These are phyloP conservation scores for Stegastes partitus DNA, from an alignment of 2,113 vertebrate genomes.

Conservation along the genomic window DNA sequence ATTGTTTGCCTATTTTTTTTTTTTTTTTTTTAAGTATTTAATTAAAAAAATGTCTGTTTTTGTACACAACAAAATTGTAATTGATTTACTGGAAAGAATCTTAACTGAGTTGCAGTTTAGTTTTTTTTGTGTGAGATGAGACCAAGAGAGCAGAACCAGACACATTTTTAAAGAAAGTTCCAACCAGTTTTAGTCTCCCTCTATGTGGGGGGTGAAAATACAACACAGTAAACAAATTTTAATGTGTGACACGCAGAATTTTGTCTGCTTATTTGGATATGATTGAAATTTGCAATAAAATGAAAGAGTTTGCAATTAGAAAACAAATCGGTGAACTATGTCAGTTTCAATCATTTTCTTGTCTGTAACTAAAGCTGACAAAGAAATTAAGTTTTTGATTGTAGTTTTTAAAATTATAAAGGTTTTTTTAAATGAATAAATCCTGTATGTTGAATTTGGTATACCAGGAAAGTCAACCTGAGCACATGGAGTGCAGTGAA, in stretches of 20 bases:
- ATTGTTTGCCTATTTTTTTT: constrained; percentile 62
- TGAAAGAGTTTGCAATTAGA: not conserved
- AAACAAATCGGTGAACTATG: not conserved
- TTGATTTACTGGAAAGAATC: constrained; percentile 36
- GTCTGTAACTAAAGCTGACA: not conserved
- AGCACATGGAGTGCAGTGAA: not conserved
- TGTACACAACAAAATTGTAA: constrained; percentile 56
- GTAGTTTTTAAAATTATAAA: too few relatives aligned
- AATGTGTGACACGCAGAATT: not conserved
- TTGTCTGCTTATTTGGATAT: not conserved
- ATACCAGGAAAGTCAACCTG: too few relatives aligned
- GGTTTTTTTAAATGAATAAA: too few relatives aligned
- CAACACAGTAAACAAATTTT: not conserved
- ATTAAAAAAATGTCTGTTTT: constrained; percentile 78
- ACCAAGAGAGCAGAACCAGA: constrained; percentile 14
- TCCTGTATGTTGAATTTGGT: too few relatives aligned
- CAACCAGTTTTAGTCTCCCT: not conserved
- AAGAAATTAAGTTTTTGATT: too few relatives aligned
- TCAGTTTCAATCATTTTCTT: not conserved
- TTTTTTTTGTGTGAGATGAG: constrained; percentile 13
- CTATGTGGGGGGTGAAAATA: not conserved
- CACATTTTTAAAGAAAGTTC: constrained; percentile 7
- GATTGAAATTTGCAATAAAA: not conserved
- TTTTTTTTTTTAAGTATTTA: constrained; percentile 70
- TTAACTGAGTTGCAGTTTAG: not conserved